These are phyloP conservation scores for Melipona bicolor DNA, from an alignment of 2,888 invertebrate genomes.

Conservation along the genomic window DNA sequence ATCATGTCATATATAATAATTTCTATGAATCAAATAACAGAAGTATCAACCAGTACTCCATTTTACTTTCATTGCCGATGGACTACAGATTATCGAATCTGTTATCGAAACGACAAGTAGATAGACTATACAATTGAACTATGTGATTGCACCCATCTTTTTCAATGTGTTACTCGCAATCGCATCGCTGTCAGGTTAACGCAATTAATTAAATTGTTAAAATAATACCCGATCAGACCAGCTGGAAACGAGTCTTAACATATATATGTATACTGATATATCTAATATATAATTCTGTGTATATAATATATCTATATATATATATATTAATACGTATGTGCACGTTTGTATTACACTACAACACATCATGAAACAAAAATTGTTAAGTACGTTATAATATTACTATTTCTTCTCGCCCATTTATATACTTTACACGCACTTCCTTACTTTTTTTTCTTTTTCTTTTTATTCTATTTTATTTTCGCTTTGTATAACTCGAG, in stretches of 20 bases:
- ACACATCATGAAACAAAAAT: constrained; percentile 69
- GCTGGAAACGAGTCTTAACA: constrained; percentile 80
- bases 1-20: constrained; percentile 31
- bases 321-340: constrained; percentile 60
- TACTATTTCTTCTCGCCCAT: constrained; percentile 35
- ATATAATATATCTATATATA: constrained; percentile 61
- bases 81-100: constrained; percentile 27
- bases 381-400: constrained; percentile 67
- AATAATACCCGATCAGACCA: constrained; percentile 79
- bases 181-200: constrained; percentile 72
- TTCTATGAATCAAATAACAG: constrained; percentile 40
- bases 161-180: constrained; percentile 48
- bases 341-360: constrained; percentile 63
- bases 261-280: constrained; percentile 69
- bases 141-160: constrained; percentile 58
- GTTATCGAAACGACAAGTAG: constrained; percentile 30
- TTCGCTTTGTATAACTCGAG: constrained; percentile 41
- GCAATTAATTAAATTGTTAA: constrained; percentile 63
- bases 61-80: constrained; percentile 34
- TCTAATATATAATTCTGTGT: constrained; percentile 66
- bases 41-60: constrained; percentile 29
- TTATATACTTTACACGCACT: constrained; percentile 59
- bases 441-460: background rate
- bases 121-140: constrained; percentile 62
- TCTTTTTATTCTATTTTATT: background rate